phyloP scores from a whole-genome alignment of 2,888 invertebrate species.

The Shargacucullia verbasci region DNA sequence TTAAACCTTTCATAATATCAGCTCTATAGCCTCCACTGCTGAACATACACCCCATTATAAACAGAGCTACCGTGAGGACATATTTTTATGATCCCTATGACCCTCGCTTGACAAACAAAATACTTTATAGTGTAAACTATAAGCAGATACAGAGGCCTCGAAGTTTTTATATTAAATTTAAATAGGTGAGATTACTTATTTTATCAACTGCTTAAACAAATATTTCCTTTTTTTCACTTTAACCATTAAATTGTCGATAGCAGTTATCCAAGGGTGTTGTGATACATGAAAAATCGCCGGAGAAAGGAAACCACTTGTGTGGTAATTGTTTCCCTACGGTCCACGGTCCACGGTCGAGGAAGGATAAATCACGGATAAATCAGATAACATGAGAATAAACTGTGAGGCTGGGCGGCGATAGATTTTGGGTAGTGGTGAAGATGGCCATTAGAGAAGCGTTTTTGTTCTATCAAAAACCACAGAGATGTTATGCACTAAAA shows the following conservation, averaged over 20 bases:
- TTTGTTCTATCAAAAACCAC: conserved; percentile 2
- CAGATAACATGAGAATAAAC: conserved; percentile 77
- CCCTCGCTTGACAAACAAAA: too few relatives aligned
- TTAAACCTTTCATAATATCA: too few relatives aligned
- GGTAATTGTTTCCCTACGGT: conserved; percentile 78
- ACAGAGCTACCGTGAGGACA: too few relatives aligned
- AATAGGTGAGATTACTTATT: too few relatives aligned
- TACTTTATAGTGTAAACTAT: too few relatives aligned
- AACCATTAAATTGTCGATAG: conserved; percentile 19
- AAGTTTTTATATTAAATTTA: too few relatives aligned
- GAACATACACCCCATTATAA: too few relatives aligned
- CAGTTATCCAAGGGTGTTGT: conserved; percentile 21
- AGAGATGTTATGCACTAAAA: too few relatives aligned
- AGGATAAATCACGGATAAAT: conserved; percentile 75
- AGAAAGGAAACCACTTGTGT: conserved; percentile 40
- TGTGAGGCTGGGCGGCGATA: conserved; percentile 51
- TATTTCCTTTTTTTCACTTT: not conserved
- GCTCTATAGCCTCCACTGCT: too few relatives aligned
- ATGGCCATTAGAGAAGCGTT: conserved; percentile 18
- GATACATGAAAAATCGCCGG: conserved; percentile 44
- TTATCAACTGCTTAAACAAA: too few relatives aligned
- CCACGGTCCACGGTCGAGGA: conserved; percentile 60
- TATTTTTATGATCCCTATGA: too few relatives aligned
- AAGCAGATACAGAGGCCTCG: too few relatives aligned
- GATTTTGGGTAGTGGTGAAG: conserved; percentile 5